Evolutionary conservation across 2,797 vertebrate species (phyloP), one percentile per base, ranked within the genome.

Genomic region (Coilia nasus): DNA sequence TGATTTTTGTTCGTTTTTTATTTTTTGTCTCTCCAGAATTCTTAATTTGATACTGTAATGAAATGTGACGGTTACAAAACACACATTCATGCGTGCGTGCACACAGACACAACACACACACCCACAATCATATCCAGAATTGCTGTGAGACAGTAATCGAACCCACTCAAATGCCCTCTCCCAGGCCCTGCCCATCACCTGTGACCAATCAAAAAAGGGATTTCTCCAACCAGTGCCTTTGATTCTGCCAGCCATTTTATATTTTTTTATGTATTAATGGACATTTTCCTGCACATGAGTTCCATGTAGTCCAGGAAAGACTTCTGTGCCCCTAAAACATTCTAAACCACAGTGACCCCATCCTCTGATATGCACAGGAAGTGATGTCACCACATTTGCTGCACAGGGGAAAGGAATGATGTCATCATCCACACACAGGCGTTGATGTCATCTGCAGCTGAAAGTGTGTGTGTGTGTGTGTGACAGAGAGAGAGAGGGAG

Each of bases 321-420:
- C 14, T 31, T 21, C 15, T 35, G 35, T 41, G 31, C 31, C 71
- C 17, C 67, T 19, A 31, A 78, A 44, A 44, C n/a, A 23, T 25
- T 60, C 21, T 60, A 60, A 60, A 21, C 15, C 28, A 35, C 28
- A 71, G 0, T 41, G 19, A 78, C 17, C 71, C 71, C 71, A 41
- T 44, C 35, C 31, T 44, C 35, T 78, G 83, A 85, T 17, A 85
- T 83, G 60, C 59, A 84, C 64, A 84, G 50, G 81, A 23, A 81
- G 82, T 83, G 28, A 82, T 85, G 83, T 88, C 87, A 84, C 84
- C 57, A 78, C 83, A 23, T 84, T 44, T 47, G 81, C 46, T 64
- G 80, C 75, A 50, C 35, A 54, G 46, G 60, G 78, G 83, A 78
- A 78, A 56, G 56, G 83, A 44, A 84, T 85, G 81, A 85, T 85